Evolutionary conservation across 2,113 vertebrate genomes (phyloP).

Genomic region (Scomber scombrus): DNA sequence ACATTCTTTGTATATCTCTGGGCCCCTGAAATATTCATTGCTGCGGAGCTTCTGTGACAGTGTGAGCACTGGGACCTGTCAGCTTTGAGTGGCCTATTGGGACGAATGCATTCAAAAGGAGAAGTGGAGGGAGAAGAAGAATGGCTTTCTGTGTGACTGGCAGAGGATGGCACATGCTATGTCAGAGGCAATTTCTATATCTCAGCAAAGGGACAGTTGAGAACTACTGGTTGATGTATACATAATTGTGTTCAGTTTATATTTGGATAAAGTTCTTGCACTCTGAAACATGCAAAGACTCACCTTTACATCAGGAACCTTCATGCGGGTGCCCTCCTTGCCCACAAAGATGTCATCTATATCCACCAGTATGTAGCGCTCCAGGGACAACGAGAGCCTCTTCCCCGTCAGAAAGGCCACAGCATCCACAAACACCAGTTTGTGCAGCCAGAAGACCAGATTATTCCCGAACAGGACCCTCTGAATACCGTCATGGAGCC

Average conservation of each 20-base stretch:
- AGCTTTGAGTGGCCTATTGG: constrained; percentile 78
- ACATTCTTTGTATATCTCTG: constrained; percentile 75
- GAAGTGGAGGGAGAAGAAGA: constrained; percentile 67
- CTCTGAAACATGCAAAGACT: constrained; percentile 34
- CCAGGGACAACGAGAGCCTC: constrained; percentile 92
- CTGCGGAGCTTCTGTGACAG: constrained; percentile 75
- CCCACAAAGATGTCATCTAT: constrained; percentile 99
- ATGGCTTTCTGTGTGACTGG: constrained; percentile 70
- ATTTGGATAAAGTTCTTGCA: constrained; percentile 3
- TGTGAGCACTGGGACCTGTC: constrained; percentile 75
- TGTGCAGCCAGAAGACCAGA: constrained; percentile 97
- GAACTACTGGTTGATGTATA: constrained; percentile 44
- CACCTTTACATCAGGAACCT: constrained; percentile 97
- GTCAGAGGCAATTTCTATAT: constrained; percentile 53
- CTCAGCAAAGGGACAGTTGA: constrained; percentile 41
- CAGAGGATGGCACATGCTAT: constrained; percentile 48
- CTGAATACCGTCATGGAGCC: constrained; percentile 96
- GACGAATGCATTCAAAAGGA: constrained; percentile 70
- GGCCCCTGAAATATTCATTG: constrained; percentile 82
- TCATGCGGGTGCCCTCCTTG: constrained; percentile 98
- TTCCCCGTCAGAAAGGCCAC: constrained; percentile 96
- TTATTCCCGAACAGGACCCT: constrained; percentile 97
- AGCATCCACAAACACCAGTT: constrained; percentile 94
- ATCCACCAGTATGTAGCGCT: constrained; percentile 96
- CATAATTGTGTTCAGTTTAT: constrained; percentile 7